phyloP scores from a whole-genome alignment of 2,888 invertebrate species.

The Conomelus anceps region DNA sequence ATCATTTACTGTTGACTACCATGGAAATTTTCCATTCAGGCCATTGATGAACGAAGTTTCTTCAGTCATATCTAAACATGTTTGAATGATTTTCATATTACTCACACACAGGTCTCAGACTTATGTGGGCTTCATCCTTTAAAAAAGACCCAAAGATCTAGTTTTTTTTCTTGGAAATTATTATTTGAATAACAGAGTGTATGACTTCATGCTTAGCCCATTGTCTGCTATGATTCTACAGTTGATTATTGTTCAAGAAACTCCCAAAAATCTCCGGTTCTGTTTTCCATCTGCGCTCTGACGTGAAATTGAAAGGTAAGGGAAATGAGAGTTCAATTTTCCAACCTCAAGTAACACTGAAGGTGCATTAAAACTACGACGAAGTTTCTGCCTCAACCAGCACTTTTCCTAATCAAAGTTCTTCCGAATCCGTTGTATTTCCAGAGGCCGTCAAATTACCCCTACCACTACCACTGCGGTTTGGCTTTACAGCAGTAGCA shows the following conservation, averaged over 20 bases:
- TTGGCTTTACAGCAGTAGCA: not conserved
- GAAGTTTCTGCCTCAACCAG: not conserved
- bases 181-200: too few species aligned
- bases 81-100: too few species aligned
- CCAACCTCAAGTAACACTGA: not conserved
- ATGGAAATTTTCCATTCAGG: too few species aligned
- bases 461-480: not conserved
- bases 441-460: not conserved
- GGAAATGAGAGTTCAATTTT: not conserved
- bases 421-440: not conserved
- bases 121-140: too few species aligned
- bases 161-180: too few species aligned
- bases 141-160: too few species aligned
- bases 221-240: not conserved
- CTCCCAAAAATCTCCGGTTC: not conserved
- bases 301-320: not conserved
- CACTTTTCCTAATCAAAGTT: not conserved
- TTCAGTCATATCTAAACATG: too few species aligned
- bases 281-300: not conserved
- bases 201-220: too few species aligned
- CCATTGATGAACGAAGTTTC: too few species aligned
- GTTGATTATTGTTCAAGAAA: not conserved
- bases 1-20: too few species aligned
- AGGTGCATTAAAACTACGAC: not conserved
- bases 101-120: too few species aligned